These are phyloP conservation scores for Neuroterus valhalla DNA, from an alignment of 1,140 invertebrate species.

Conservation along the genomic window DNA sequence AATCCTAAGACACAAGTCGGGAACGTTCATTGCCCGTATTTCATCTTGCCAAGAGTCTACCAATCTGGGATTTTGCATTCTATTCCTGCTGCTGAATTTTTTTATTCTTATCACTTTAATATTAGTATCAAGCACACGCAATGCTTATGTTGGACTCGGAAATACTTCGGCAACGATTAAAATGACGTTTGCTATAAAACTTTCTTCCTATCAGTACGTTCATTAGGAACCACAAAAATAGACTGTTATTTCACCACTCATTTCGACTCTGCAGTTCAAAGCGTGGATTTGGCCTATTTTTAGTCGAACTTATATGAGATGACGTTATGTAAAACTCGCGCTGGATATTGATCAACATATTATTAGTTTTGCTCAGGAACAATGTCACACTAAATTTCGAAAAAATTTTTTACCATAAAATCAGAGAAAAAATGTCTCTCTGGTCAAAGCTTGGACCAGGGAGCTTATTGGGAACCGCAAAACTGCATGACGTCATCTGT, in stretches of 20 bases:
- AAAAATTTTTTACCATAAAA: background rate
- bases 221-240: constrained; percentile 58
- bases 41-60: too few species aligned
- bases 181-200: constrained; percentile 38
- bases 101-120: too few species aligned
- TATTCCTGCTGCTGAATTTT: too few species aligned
- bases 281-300: constrained; percentile 50
- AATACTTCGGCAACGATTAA: background rate
- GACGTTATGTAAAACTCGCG: constrained; percentile 54
- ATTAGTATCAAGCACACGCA: too few species aligned
- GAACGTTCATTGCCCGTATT: too few species aligned
- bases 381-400: background rate
- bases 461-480: too few species aligned
- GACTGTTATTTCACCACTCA: constrained; percentile 58
- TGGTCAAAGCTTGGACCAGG: too few species aligned
- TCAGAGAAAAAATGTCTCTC: too few species aligned
- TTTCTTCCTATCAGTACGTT: constrained; percentile 47
- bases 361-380: constrained; percentile 29
- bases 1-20: too few species aligned
- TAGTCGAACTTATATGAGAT: constrained; percentile 48
- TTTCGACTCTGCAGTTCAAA: constrained; percentile 51
- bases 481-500: too few species aligned
- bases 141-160: too few species aligned
- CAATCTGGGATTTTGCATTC: too few species aligned
- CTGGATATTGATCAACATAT: constrained; percentile 40